phyloP scores from a whole-genome alignment of 2,888 invertebrate species.

The Agrenia bidenticulata region DNA sequence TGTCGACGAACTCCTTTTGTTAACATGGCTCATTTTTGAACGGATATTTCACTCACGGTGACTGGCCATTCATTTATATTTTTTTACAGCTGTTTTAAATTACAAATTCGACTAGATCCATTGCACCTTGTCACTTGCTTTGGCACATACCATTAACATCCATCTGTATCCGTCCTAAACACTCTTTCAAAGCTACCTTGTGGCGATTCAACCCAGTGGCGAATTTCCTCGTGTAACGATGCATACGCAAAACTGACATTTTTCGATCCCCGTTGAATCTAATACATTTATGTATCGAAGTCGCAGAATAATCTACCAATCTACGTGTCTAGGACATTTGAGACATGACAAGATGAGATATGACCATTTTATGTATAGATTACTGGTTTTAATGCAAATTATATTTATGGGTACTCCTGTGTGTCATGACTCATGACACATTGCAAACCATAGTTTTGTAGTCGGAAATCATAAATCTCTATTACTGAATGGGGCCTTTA shows the following conservation, averaged over 20 bases:
- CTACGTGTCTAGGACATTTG: neutral
- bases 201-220: no score
- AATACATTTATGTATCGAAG: no score
- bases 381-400: conserved; percentile 3
- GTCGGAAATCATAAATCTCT: no score
- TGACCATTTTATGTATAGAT: neutral
- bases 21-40: no score
- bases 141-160: conserved; percentile 2
- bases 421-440: no score
- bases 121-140: neutral
- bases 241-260: neutral
- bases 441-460: no score
- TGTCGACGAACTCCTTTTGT: no score
- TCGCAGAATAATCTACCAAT: neutral
- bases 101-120: neutral
- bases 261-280: no score
- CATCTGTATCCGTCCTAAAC: no score
- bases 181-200: no score
- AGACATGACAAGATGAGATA: conserved; percentile 1
- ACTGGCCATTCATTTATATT: neutral
- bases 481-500: no score
- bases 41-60: neutral
- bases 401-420: neutral
- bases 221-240: neutral
- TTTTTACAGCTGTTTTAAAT: no score